Evolutionary conservation across 2,888 invertebrate species (phyloP), one percentile per base, ranked within the genome.

Genomic region (Amphipoea oculea): DNA sequence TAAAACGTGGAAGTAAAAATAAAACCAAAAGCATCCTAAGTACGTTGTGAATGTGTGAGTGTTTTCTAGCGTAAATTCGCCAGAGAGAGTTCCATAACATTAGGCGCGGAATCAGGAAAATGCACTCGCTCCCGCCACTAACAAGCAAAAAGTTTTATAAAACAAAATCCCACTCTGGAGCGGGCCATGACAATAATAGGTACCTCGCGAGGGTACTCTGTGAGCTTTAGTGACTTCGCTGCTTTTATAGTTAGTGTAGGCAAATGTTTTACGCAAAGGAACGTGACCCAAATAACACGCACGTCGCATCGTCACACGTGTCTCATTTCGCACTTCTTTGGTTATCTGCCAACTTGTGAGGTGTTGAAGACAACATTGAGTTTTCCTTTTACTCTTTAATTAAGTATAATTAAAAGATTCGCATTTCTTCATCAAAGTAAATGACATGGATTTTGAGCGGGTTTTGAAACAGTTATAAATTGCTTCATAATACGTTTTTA

Each of bases 11-110:
- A 48, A 40, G 48, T 78, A 70, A 68, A 83, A 78, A 84, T 84
- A 86, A 79, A 69, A 73, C 66, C 62, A 78, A 72, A 84, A 76
- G 54, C 66, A 69, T 70, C 23, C 6, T 82, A 73, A 79, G 85
- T 75, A 76, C 71, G 20, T 69, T 51, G 68, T 73, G 57, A 77
- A 82, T 66, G 66, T 65, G 67, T 60, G 77, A 86, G 88, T 81
- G 62, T 85, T 77, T 81, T 82, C 79, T 78, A 77, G 82, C 80
- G 78, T 71, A 84, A 88, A 90, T 87, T 89, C 82, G 66, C 82
- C 73, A 81, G 86, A 83, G 86, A 89, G 86, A 88, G 86, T 86
- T 88, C 81, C 85, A 86, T 86, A 90, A 89, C 92, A 91, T 92
- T 91, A 92, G 86, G 89, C 86, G 81, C 78, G 85, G 82, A 88